Conservation (phyloP, 2,113 vertebrate species). For the Nycticryphes semicollaris region DNA sequence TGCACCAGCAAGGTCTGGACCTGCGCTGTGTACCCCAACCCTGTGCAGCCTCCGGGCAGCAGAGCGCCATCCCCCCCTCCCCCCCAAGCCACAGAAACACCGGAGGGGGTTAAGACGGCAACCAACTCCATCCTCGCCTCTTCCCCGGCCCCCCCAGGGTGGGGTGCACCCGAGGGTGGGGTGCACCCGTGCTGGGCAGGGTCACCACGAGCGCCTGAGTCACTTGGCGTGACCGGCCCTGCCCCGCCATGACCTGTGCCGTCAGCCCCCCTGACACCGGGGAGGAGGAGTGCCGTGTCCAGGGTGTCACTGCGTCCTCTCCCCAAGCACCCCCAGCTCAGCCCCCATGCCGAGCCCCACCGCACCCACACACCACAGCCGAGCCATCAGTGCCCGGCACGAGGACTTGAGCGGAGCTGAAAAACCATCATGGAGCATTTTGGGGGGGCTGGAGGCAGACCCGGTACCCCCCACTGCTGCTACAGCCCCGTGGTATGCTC, state of each 20-base stretch:
- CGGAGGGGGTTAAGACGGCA: fast-evolving
- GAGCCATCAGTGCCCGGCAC: fast-evolving
- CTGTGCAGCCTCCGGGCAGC: not conserved
- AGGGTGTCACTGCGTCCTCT: not conserved
- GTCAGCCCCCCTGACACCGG: not conserved
- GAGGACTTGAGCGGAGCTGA: not conserved
- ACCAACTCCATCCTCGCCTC: not conserved
- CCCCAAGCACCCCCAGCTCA: not conserved
- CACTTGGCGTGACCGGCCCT: not conserved
- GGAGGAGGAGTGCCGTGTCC: not conserved
- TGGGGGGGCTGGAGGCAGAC: not conserved
- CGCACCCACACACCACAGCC: too few species aligned
- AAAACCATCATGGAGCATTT: fast-evolving
- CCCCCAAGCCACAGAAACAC: not conserved
- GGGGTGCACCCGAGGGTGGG: slow-evolving; percentile 3
- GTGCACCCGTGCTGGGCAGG: slow-evolving; percentile 19
- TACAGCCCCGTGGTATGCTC: not conserved
- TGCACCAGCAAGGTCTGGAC: not conserved
- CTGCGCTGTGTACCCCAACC: fast-evolving
- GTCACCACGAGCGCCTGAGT: slow-evolving; percentile 34
- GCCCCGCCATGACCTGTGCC: not conserved
- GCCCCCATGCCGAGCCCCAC: fast-evolving
- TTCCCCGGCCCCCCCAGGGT: not conserved
- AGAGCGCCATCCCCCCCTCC: not conserved
- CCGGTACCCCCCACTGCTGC: fast-evolving